Percentiles rank a stretch among this genome's conserved stretches.
phyloP scores from a whole-genome alignment of 2,888 invertebrate species.

The Zaprionus lineosus region DNA sequence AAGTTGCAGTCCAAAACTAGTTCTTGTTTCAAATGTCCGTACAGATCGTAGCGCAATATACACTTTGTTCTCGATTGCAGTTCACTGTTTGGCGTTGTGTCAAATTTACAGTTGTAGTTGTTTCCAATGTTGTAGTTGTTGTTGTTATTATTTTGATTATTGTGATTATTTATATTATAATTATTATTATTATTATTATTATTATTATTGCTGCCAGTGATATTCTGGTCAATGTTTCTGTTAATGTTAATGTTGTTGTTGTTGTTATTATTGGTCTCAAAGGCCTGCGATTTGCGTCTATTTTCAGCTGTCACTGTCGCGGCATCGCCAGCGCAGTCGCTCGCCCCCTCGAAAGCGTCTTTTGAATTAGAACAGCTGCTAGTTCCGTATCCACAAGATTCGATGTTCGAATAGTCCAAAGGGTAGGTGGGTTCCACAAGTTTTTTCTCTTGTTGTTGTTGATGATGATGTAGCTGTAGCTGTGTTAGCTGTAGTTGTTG shows the following conservation, averaged over 20 bases:
- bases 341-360: not conserved
- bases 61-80: constrained; percentile 37
- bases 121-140: constrained; percentile 19
- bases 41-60: constrained; percentile 75
- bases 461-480: too few relatives aligned
- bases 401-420: constrained; percentile 9
- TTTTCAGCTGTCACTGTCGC: constrained; percentile 40
- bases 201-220: too few relatives aligned
- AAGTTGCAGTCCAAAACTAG: constrained; percentile 3
- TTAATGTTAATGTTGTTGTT: constrained; percentile 26
- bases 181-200: too few relatives aligned
- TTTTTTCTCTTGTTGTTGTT: too few relatives aligned
- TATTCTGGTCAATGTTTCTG: too few relatives aligned
- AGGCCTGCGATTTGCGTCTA: constrained; percentile 32
- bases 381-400: not conserved
- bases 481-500: too few relatives aligned
- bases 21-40: constrained; percentile 70
- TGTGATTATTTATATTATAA: constrained; percentile 20
- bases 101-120: constrained; percentile 57
- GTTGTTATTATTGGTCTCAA: constrained; percentile 38
- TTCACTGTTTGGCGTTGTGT: constrained; percentile 7
- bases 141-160: constrained; percentile 29
- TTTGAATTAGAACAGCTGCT: constrained; percentile 32
- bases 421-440: too few relatives aligned
- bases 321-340: constrained; percentile 5